Base-by-base conservation (phyloP, 2,797 vertebrate genomes). In the Setipinna tenuifilis region DNA sequence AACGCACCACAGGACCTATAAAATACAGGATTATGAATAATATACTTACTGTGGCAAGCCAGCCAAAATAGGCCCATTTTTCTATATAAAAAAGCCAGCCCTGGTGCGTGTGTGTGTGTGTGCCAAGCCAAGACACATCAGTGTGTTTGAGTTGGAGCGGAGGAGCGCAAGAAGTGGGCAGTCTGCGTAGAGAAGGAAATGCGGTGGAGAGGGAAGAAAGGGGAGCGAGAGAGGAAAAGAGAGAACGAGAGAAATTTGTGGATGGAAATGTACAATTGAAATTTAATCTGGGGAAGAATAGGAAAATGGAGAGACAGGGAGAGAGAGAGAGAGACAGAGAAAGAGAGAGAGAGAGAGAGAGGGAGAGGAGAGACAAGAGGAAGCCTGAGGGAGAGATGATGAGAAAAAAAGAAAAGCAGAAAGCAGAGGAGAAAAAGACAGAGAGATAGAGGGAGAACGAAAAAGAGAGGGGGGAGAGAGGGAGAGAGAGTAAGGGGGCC, bases 131-230 rank as follows among this genome's bases (percentile, higher is more conserved):
- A 87, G 88, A 81, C 86, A 88, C 87, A 82, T 86, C 28, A 87
- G 90, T 91, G 89, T 92, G 90, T 94, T 94, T 94, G 91, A 94
- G 91, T 94, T 94, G 95, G 94, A 95, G 93, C 93, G 94, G 93
- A 92, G 86, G 89, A 95, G 93, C 91, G 90, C 92, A 92, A 90
- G 92, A 93, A 92, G 92, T 91, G 94, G 92, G 91, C 92, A 93
- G 93, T 94, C 91, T 93, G 89, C 90, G 78, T 87, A 88, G 90
- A 92, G 93, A 92, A 91, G 90, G 87, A 91, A 19, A 61, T 23
- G 23, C 6, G 58, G 54, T 61, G 68, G 65, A n/a, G 23, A 85
- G 50, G 95, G 23, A 6, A 41, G 59, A 50, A n/a, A 44, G 81
- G 35, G 94, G 94, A 90, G 54, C 3, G 86, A 87, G 86, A 86